phyloP scores from a whole-genome alignment of 92 coral and sea anemone genomes.

The Scolanthus callimorphus region DNA sequence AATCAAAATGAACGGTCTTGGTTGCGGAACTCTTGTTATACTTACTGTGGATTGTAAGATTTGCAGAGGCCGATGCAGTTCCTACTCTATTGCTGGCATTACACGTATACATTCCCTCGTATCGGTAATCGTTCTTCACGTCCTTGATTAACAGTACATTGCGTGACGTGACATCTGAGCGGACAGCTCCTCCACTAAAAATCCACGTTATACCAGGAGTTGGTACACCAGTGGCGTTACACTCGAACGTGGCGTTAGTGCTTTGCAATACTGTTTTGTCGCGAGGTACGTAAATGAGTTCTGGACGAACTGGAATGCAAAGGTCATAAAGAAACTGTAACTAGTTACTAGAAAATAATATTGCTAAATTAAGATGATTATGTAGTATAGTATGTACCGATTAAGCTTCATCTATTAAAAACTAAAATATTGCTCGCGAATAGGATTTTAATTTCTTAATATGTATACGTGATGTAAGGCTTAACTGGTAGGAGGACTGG shows the following conservation, averaged over 20 bases:
- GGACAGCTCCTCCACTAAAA: slow-evolving; percentile 21
- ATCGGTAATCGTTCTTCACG: slow-evolving; percentile 8
- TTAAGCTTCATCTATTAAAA: too few relatives aligned
- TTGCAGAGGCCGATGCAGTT: slow-evolving; percentile 10
- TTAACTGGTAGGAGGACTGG: too few relatives aligned
- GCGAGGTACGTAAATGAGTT: slow-evolving; percentile 16
- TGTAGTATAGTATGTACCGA: too few relatives aligned
- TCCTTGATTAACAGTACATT: neutral
- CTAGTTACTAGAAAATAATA: too few relatives aligned
- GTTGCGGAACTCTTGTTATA: too few relatives aligned
- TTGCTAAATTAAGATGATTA: too few relatives aligned
- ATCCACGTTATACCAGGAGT: slow-evolving; percentile 30
- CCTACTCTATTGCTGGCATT: slow-evolving; percentile 37
- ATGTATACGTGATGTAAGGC: too few relatives aligned
- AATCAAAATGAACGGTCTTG: too few relatives aligned
- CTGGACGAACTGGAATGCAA: slow-evolving; percentile 36
- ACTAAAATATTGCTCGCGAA: too few relatives aligned
- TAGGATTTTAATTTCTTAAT: too few relatives aligned
- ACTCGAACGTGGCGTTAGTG: slow-evolving; percentile 17
- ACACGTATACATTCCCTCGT: slow-evolving; percentile 42
- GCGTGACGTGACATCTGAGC: neutral
- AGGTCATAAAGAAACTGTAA: too few relatives aligned
- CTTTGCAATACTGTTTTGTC: slow-evolving; percentile 23
- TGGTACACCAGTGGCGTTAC: slow-evolving; percentile 46
- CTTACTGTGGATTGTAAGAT: slow-evolving; percentile 34